Evolutionary conservation across 2,888 invertebrate genomes (phyloP), one percentile per base, ranked within the genome.

Genomic region (Agriotes lineatus): DNA sequence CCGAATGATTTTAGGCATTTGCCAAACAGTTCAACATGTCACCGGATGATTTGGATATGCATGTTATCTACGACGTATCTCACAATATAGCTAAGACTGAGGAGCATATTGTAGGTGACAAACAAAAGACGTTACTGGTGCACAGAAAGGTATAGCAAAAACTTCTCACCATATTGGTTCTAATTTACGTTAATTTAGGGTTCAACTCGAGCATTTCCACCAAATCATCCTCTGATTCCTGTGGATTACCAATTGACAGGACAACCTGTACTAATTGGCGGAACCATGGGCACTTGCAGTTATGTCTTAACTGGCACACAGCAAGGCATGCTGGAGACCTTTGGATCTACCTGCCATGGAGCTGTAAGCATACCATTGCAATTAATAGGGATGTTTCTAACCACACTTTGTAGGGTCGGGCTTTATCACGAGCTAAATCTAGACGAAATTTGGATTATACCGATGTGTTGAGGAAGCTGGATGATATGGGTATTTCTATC

Each of bases 311-410:
- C 99, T 30, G 99, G 96, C 9, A 99, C 99, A 9, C 96, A 97
- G 81, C 91, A 93, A 81, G 99, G 99, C 74, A 98, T 99, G 97
- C 87, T 91, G 75, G 97, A 98, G 85, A 99, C 99, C 0, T 99
- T 97, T 86, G 99, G 99, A 48, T 98, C 99, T n/a, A 99, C 99
- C 0, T 99, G 99, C 83, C 99, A 99, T 84, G 99, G 99, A 81
- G 99, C 99, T 69, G 97, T 97, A 87, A 90, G 92, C 89, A 37
- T 35, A 37, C 14, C 1, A 5, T 39, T 39, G 6, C 3, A 12
- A 39, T 39, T 18, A 14, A 2, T n/a, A 4, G n/a, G n/a, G n/a
- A n/a, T n/a, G n/a, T n/a, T n/a, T 18, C 16, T 7, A 12, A 2
- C 16, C 7, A 5, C 44, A 44, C 10, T 16, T 14, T 25, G 3